A percentile compares a stretch with the other conserved stretches of the same genome.
Conservation (phyloP, 2,113 vertebrate species). For the Strigops habroptila region DNA sequence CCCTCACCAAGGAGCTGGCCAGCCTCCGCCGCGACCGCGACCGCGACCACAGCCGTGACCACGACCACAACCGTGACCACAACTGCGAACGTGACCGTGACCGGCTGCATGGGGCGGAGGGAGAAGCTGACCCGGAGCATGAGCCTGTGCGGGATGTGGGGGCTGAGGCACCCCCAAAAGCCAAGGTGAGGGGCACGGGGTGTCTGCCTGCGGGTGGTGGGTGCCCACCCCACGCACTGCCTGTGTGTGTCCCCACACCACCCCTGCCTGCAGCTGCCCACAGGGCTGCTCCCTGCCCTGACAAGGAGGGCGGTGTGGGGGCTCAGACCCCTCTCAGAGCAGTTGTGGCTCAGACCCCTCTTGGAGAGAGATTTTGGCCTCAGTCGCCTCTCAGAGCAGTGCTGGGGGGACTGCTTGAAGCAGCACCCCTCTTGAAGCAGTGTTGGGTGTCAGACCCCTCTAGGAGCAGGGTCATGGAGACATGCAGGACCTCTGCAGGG, state of each 20-base stretch:
- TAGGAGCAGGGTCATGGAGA: not conserved
- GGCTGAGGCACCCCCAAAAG: slow-evolving; percentile 72
- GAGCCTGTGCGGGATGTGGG: slow-evolving; percentile 90
- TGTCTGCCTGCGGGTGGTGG: not conserved
- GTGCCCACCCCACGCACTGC: not conserved
- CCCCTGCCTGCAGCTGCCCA: accelerated
- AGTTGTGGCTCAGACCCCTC: not conserved
- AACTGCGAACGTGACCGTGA: slow-evolving; percentile 82
- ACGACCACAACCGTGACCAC: slow-evolving; percentile 82
- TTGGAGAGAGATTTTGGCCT: not conserved
- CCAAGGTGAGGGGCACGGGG: slow-evolving; percentile 55
- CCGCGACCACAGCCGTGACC: slow-evolving; percentile 81
- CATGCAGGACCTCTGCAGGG: too few species aligned
- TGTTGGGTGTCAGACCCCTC: not conserved
- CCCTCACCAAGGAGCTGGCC: slow-evolving; percentile 91
- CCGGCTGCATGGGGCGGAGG: not conserved
- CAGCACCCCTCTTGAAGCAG: not conserved
- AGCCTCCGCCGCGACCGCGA: slow-evolving; percentile 81
- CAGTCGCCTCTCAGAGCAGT: not conserved
- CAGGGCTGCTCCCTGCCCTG: not conserved
- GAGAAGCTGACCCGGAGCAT: slow-evolving; percentile 71
- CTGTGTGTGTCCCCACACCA: not conserved
- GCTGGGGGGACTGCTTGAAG: not conserved
- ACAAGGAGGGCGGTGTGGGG: not conserved
- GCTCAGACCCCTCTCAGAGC: not conserved